Conservation (phyloP, 2,888 invertebrate species). For the Lycia hirtaria region DNA sequence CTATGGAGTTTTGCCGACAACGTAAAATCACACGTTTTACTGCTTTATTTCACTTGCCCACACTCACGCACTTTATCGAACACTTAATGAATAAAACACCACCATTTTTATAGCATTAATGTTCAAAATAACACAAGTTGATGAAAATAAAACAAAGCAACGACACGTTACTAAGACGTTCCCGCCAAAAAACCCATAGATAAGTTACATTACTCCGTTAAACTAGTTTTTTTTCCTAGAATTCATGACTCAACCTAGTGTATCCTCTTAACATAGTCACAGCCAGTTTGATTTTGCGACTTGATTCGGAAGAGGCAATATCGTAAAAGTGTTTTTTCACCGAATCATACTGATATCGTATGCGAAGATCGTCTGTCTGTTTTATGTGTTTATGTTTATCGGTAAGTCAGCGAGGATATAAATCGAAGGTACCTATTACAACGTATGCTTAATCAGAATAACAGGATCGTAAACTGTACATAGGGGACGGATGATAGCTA, state of each 20-base stretch:
- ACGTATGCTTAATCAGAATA: conserved; percentile 32
- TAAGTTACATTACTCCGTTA: too few species aligned
- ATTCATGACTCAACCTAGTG: neutral
- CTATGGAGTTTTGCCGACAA: too few species aligned
- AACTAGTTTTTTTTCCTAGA: neutral
- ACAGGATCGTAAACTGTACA: conserved; percentile 6
- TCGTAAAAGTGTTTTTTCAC: conserved; percentile 43
- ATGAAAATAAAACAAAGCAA: too few species aligned
- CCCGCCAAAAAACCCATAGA: too few species aligned
- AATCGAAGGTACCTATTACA: conserved; percentile 34
- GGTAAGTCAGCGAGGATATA: conserved; percentile 36
- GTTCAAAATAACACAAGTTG: too few species aligned
- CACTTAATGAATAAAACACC: too few species aligned
- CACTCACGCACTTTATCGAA: too few species aligned
- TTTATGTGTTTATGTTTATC: conserved; percentile 45
- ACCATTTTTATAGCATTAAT: too few species aligned
- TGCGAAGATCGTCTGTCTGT: conserved; percentile 35
- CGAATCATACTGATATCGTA: conserved; percentile 38
- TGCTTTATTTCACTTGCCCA: too few species aligned
- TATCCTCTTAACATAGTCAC: conserved; percentile 26
- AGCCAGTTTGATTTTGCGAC: conserved; percentile 43
- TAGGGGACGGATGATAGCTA: too few species aligned
- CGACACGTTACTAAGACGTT: too few species aligned
- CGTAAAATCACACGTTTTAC: too few species aligned
- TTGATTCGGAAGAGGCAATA: conserved; percentile 24